Evolutionary conservation across 1,140 invertebrate species (phyloP), one percentile per base, ranked within the genome.

Genomic region (Caenorhabditis latens): DNA sequence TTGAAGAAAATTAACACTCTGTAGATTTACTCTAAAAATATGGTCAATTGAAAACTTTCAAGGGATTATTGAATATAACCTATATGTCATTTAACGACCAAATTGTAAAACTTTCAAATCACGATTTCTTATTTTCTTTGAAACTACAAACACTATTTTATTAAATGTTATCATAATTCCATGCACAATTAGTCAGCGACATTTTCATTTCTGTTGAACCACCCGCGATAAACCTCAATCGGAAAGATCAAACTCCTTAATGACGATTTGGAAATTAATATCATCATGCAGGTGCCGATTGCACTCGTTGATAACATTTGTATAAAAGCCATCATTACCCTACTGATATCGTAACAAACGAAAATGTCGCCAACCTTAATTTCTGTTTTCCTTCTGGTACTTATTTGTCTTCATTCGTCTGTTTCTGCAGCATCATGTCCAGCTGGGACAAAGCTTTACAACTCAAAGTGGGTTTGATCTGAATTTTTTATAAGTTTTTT

Each of bases 211-310:
- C 65, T 16, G 11, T 71, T 71, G 1, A 8, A 50, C 13, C 21
- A 50, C 43, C 4, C 71, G 21, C n/a, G 71, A 79, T 79, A 79
- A 79, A 19, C 6, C 46, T 43, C 13, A 4, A 9, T 14, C 32
- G 19, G 43, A 50, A 79, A 79, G 71, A 50, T 21, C 71, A 79
- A 79, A 79, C 71, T 79, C 43, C 71, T 42, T n/a, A 24, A 79
- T 79, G 71, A 79, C 71, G 71, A 79, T 24, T 79, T n/a, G 71
- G 71, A 50, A 79, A 79, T 50, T 50, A 19, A 50, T 53, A 79
- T 79, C 71, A 79, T 79, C 71, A 79, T 50, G 71, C 65, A 71
- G 42, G 40, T 43, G 42, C 42, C 16, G 11, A 63, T 24, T 46
- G 42, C 65, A 46, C 46, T 13, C 11, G 1, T 32, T 79, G 71